A percentile compares a stretch with the other conserved stretches of the same genome.
phyloP scores from a whole-genome alignment of 2,113 vertebrate species.

The Emydura subglobosa region DNA sequence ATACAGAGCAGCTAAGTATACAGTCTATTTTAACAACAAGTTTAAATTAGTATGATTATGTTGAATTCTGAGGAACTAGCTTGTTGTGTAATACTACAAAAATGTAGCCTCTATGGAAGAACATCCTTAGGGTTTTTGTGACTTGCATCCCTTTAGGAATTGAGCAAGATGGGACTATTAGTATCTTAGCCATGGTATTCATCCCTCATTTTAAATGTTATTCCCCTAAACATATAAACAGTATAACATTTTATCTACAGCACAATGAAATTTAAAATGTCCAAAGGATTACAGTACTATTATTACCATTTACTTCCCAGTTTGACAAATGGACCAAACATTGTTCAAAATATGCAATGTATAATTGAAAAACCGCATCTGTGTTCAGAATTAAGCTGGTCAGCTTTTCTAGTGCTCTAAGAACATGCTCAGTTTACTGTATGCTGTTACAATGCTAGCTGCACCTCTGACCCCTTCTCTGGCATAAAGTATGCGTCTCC shows the following conservation, averaged over 20 bases:
- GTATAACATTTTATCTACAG: background rate
- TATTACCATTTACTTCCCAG: constrained; percentile 47
- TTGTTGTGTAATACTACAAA: constrained; percentile 36
- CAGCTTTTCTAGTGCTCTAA: constrained; percentile 19
- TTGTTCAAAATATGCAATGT: background rate
- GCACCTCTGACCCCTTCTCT: background rate
- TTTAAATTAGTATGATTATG: background rate
- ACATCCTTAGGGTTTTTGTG: constrained; percentile 50
- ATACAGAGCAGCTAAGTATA: constrained; percentile 54
- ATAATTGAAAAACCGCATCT: background rate
- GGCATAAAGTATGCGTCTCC: too few relatives aligned
- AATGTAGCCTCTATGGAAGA: background rate
- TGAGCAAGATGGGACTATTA: background rate
- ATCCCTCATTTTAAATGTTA: constrained; percentile 16
- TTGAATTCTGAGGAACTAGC: constrained; percentile 49
- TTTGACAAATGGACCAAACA: constrained; percentile 31
- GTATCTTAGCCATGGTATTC: constrained; percentile 34
- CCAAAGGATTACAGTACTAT: constrained; percentile 19
- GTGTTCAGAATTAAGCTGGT: background rate
- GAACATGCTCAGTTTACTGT: constrained; percentile 31
- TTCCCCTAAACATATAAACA: background rate
- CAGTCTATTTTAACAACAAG: constrained; percentile 48
- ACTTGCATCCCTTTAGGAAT: constrained; percentile 51
- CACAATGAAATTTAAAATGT: background rate
- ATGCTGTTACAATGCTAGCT: background rate